These are phyloP conservation scores for Clistopyga incitator DNA, from an alignment of 2,888 invertebrate species.

Conservation along the genomic window DNA sequence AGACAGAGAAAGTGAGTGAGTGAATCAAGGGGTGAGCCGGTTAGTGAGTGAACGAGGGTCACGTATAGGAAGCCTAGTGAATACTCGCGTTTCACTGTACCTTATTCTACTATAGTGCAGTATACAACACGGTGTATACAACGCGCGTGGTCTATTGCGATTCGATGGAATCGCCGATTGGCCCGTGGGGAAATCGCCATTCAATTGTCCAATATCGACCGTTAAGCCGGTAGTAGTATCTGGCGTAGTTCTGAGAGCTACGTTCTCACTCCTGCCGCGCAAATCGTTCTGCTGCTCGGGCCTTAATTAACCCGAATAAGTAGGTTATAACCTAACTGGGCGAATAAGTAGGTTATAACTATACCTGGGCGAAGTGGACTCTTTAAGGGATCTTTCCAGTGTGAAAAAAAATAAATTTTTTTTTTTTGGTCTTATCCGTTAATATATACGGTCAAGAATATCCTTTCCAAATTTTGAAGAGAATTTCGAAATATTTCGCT, in stretches of 20 bases:
- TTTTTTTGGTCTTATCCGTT: too few species aligned
- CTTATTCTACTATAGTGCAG: slow-evolving; percentile 8
- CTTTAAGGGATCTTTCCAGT: too few species aligned
- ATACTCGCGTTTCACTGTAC: slow-evolving; percentile 34
- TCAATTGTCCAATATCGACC: slow-evolving; percentile 79
- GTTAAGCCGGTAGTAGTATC: slow-evolving; percentile 55
- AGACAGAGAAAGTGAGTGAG: slow-evolving; percentile 52
- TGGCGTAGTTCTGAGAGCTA: slow-evolving; percentile 32
- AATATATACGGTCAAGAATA: too few species aligned
- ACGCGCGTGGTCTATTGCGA: slow-evolving; percentile 77
- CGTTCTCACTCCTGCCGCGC: slow-evolving; percentile 9
- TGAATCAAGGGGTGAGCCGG: slow-evolving; percentile 48
- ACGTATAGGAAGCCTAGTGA: slow-evolving; percentile 18
- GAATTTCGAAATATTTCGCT: too few species aligned
- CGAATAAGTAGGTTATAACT: too few species aligned
- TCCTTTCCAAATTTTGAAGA: too few species aligned
- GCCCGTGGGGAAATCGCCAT: slow-evolving; percentile 80
- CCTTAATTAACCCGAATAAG: slow-evolving; percentile 14
- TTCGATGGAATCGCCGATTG: slow-evolving; percentile 79
- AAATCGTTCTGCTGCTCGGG: slow-evolving; percentile 42
- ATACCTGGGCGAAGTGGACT: too few species aligned
- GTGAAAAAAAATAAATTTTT: too few species aligned
- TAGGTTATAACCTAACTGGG: too few species aligned
- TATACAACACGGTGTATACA: slow-evolving; percentile 68
- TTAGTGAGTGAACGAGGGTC: slow-evolving; percentile 35